phyloP scores from a whole-genome alignment of 2,888 invertebrate species.

The Harmothoe impar region DNA sequence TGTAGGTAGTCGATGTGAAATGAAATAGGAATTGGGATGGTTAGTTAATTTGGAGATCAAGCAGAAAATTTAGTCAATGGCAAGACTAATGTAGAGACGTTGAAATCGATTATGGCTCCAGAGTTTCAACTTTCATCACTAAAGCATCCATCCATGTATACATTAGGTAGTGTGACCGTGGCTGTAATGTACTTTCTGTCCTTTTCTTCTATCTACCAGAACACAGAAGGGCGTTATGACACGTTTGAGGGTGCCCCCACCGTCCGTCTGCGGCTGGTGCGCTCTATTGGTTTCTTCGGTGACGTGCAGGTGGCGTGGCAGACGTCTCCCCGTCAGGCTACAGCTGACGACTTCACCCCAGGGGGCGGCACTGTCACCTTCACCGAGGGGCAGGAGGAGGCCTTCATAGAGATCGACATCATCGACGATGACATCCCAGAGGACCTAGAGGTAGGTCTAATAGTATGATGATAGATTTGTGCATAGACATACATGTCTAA shows the following conservation, averaged over 20 bases:
- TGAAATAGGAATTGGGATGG: background rate
- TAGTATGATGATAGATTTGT: no score
- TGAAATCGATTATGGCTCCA: no score
- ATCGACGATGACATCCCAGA: slow-evolving; percentile 79
- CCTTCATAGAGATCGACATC: slow-evolving; percentile 76
- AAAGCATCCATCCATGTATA: no score
- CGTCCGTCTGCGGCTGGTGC: slow-evolving; percentile 74
- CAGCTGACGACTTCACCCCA: slow-evolving; percentile 77
- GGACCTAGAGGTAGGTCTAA: slow-evolving; percentile 77
- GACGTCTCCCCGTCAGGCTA: slow-evolving; percentile 77
- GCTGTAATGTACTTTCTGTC: no score
- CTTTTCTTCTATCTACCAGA: slow-evolving; percentile 71
- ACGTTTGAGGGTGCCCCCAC: slow-evolving; percentile 78
- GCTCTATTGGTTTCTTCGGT: slow-evolving; percentile 78
- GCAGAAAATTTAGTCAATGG: no score
- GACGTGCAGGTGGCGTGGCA: slow-evolving; percentile 79
- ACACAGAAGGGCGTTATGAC: slow-evolving; percentile 80
- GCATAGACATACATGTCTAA: no score
- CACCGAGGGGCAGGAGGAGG: slow-evolving; percentile 74
- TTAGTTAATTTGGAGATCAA: no score
- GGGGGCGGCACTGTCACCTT: slow-evolving; percentile 77
- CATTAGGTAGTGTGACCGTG: no score
- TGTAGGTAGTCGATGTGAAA: background rate
- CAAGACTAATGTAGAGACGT: no score
- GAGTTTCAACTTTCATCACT: no score